phyloP scores from a whole-genome alignment of 2,113 vertebrate species.

The Phrynocephalus versicolor region DNA sequence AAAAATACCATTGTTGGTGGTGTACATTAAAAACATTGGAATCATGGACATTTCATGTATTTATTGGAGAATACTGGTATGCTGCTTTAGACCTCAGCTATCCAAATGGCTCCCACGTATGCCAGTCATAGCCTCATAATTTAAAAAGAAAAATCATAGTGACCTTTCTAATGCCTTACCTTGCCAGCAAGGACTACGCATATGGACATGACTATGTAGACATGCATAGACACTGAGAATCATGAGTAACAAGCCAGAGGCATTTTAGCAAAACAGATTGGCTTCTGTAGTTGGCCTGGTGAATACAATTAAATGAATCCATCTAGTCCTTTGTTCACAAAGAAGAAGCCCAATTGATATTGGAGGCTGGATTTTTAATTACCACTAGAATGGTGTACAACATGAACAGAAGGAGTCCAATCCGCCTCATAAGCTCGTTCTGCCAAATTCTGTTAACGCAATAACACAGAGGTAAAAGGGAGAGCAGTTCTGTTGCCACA shows the following conservation, averaged over 20 bases:
- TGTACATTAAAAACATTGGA: conserved; percentile 1
- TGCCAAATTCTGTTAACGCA: conserved; percentile 29
- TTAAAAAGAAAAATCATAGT: no score
- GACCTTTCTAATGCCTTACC: no score
- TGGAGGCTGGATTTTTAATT: conserved; percentile 24
- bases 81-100: neutral
- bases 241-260: no score
- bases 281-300: no score
- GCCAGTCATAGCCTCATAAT: no score
- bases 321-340: neutral
- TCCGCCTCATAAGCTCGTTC: conserved; percentile 14
- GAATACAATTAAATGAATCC: no score
- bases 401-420: neutral
- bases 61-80: neutral
- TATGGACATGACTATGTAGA: no score
- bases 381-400: conserved; percentile 11
- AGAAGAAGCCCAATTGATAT: conserved; percentile 27
- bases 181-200: no score
- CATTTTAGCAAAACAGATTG: no score
- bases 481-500: neutral
- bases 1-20: neutral
- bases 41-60: neutral
- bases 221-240: no score
- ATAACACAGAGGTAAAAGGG: neutral
- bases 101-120: no score